Conservation (phyloP, 2,797 vertebrate genomes). For the Fistularia tabacaria region DNA sequence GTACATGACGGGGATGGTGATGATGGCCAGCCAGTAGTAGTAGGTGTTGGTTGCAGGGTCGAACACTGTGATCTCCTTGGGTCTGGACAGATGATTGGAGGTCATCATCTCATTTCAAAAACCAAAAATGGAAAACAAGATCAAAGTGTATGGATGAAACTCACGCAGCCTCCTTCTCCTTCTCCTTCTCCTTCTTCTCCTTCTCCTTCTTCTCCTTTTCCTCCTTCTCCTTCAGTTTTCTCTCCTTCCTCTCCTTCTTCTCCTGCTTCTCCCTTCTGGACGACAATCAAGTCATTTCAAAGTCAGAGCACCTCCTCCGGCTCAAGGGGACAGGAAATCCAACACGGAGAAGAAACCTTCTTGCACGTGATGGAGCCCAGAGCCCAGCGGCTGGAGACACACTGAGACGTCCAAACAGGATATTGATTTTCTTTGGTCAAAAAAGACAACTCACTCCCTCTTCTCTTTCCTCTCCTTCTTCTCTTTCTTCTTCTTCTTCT, state of each 20-base stretch:
- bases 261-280: slow-evolving; percentile 69
- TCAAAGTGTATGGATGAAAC: slow-evolving; percentile 20
- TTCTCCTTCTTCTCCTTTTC: slow-evolving; percentile 59
- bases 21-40: slow-evolving; percentile 90
- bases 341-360: neutral
- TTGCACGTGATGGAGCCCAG: neutral
- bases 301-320: no score
- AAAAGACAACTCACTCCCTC: slow-evolving; percentile 41
- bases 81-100: slow-evolving; percentile 59
- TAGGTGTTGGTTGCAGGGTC: slow-evolving; percentile 89
- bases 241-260: slow-evolving; percentile 60
- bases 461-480: slow-evolving; percentile 68
- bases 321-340: neutral
- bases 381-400: neutral
- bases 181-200: slow-evolving; percentile 63
- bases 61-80: slow-evolving; percentile 79
- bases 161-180: slow-evolving; percentile 55
- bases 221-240: slow-evolving; percentile 64
- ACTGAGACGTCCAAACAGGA: neutral
- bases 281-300: no score
- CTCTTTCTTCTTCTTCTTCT: slow-evolving; percentile 74
- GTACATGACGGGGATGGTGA: slow-evolving; percentile 94
- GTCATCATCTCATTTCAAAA: neutral
- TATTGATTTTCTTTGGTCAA: neutral
- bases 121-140: no score